These are phyloP conservation scores for Petrocephalus zakoni DNA, from an alignment of 2,113 vertebrate species.

Conservation along the genomic window DNA sequence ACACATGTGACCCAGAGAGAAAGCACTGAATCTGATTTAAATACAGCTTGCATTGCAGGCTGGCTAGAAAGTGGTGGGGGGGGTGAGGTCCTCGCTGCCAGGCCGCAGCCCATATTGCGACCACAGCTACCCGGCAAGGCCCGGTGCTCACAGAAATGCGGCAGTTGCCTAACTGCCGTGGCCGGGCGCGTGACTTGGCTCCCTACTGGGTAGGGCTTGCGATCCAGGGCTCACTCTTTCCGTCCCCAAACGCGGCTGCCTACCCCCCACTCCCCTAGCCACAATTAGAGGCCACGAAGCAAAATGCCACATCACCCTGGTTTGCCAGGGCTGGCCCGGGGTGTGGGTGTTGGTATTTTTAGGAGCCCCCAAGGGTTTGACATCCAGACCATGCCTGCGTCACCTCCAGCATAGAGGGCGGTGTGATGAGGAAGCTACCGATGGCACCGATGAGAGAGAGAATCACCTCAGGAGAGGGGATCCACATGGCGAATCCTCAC, in stretches of 20 bases:
- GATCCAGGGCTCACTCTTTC: conserved; percentile 39
- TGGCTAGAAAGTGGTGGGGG: neutral
- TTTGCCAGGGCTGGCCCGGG: conserved; percentile 38
- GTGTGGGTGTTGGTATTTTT: conserved; percentile 39
- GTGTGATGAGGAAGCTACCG: neutral
- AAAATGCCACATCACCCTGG: conserved; percentile 37
- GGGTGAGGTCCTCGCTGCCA: neutral
- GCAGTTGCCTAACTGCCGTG: conserved; percentile 48
- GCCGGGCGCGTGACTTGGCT: conserved; percentile 43
- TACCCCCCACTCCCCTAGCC: conserved; percentile 32
- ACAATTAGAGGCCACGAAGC: conserved; percentile 48
- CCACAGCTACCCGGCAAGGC: conserved; percentile 5
- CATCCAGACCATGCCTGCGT: conserved; percentile 30
- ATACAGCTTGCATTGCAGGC: neutral
- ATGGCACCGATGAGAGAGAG: neutral
- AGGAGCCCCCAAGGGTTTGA: conserved; percentile 36
- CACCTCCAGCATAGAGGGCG: conserved; percentile 31
- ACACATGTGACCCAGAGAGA: neutral
- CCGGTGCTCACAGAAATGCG: conserved; percentile 48
- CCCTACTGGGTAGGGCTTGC: conserved; percentile 31
- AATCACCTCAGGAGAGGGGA: neutral
- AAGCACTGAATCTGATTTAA: neutral
- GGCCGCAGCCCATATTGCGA: neutral
- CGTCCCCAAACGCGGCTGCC: conserved; percentile 23
- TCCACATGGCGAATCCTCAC: neutral